phyloP scores from a whole-genome alignment of 2,888 invertebrate species.

The Herminia tarsipennalis region DNA sequence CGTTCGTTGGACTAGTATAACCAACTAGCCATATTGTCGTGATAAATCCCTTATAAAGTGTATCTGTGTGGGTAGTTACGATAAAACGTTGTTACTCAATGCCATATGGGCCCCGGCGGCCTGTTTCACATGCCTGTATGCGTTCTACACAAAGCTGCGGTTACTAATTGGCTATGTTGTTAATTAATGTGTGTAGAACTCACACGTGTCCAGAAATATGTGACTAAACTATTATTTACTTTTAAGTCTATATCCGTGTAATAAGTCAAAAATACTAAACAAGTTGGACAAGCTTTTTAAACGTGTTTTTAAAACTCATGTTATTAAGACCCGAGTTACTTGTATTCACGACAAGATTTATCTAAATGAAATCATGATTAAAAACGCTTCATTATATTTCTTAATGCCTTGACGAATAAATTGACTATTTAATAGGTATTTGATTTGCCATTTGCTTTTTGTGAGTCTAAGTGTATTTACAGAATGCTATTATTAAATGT shows the following conservation, averaged over 20 bases:
- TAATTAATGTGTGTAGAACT: too few relatives aligned
- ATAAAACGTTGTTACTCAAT: constrained; percentile 67
- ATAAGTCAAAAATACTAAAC: background rate
- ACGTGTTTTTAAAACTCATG: constrained; percentile 5
- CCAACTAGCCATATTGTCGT: constrained; percentile 46
- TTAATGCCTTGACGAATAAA: too few relatives aligned
- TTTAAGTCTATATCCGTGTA: background rate
- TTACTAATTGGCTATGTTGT: background rate
- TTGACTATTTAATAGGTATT: too few relatives aligned
- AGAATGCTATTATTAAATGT: too few relatives aligned
- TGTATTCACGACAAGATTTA: constrained; percentile 1
- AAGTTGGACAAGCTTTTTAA: background rate
- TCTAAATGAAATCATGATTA: constrained; percentile 7
- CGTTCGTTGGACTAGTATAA: constrained; percentile 14
- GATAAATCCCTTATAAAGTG: constrained; percentile 66
- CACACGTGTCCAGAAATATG: too few relatives aligned
- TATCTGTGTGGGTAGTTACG: constrained; percentile 61
- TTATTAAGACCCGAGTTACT: background rate
- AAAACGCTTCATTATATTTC: too few relatives aligned
- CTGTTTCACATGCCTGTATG: constrained; percentile 51
- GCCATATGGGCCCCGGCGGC: constrained; percentile 59
- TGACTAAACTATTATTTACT: background rate
- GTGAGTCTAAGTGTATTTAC: too few relatives aligned
- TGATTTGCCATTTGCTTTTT: too few relatives aligned
- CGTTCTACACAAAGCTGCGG: constrained; percentile 1